These are phyloP conservation scores for Prosapia bicincta DNA, from an alignment of 2,888 invertebrate genomes.

Conservation along the genomic window DNA sequence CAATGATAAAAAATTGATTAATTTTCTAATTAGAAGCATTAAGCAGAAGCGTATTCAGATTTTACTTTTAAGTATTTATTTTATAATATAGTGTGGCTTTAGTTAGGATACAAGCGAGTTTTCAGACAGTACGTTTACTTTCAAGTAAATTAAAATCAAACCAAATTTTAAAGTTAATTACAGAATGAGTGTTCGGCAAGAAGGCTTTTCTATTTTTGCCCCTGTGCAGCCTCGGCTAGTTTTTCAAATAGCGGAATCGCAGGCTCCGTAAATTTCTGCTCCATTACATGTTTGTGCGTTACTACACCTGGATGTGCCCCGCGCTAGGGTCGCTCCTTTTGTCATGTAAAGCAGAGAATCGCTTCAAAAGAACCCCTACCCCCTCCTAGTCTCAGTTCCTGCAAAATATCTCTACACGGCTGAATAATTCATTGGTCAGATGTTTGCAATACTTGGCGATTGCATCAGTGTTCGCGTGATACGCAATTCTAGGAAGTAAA, in stretches of 20 bases:
- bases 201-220: no score
- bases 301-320: neutral
- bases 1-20: no score
- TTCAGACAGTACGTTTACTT: no score
- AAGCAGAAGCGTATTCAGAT: no score
- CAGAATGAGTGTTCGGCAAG: no score
- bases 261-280: neutral
- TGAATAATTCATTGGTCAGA: slow-evolving; percentile 2
- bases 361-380: neutral
- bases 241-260: neutral
- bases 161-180: no score
- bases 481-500: no score
- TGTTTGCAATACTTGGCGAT: neutral
- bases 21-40: no score
- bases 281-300: neutral
- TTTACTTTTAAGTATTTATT: no score
- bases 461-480: neutral
- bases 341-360: neutral
- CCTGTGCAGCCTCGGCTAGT: neutral
- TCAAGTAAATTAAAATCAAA: no score
- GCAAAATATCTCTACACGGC: neutral
- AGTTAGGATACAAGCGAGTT: no score
- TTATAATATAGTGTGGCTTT: no score
- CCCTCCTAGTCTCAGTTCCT: neutral
- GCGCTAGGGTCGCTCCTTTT: neutral